Conservation (phyloP, 2,797 vertebrate genomes). For the Falco biarmicus region DNA sequence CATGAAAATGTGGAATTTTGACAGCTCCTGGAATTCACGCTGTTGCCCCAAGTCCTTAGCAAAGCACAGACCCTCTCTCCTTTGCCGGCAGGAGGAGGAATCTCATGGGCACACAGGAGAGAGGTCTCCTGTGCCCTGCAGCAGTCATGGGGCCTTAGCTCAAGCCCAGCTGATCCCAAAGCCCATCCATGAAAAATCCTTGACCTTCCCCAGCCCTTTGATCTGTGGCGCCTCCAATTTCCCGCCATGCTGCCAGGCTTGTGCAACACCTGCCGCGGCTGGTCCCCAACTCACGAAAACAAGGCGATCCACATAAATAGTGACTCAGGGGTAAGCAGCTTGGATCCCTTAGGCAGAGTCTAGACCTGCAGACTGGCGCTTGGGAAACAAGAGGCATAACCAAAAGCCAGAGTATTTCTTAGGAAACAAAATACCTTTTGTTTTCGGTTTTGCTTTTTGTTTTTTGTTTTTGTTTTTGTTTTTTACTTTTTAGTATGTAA, state of each 20-base stretch:
- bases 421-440: background rate
- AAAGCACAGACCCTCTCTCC: background rate
- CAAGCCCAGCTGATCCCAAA: background rate
- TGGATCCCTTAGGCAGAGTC: background rate
- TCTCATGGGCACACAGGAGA: background rate
- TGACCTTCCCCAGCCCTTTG: background rate
- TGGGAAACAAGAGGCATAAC: background rate
- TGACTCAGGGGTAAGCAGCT: background rate
- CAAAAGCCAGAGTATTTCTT: background rate
- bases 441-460: background rate
- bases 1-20: background rate
- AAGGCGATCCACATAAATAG: background rate
- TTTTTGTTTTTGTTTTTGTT: too few relatives aligned
- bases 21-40: background rate
- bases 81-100: background rate
- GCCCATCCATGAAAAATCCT: background rate
- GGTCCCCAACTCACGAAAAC: background rate
- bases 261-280: background rate
- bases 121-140: background rate
- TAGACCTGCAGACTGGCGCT: background rate
- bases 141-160: background rate
- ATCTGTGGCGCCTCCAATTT: background rate
- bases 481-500: background rate
- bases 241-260: fast-evolving
- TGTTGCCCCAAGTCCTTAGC: background rate